These are phyloP conservation scores for Plusia festucae DNA, from an alignment of 2,888 invertebrate species.

Conservation along the genomic window DNA sequence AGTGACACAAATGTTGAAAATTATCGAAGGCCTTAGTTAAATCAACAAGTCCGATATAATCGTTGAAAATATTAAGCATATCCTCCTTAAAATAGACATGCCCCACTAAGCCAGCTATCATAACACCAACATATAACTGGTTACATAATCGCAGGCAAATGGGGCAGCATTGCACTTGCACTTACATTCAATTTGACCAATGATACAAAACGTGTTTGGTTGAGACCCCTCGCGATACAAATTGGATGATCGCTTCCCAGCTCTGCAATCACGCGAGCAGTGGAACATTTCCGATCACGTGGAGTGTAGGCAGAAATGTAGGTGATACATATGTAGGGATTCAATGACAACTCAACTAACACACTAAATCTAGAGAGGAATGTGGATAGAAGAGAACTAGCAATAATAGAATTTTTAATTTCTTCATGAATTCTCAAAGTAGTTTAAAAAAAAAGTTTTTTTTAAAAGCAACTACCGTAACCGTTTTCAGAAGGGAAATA, in stretches of 20 bases:
- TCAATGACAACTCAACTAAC: constrained; percentile 26
- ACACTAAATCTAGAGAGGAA: neutral
- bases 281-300: constrained; percentile 30
- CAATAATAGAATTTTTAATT: neutral
- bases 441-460: too few relatives aligned
- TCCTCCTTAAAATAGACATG: neutral
- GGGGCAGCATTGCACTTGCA: constrained; percentile 34
- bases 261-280: constrained; percentile 39
- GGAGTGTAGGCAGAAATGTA: constrained; percentile 18
- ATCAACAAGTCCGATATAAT: neutral
- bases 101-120: constrained; percentile 3
- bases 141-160: constrained; percentile 16
- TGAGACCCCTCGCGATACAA: constrained; percentile 49
- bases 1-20: neutral
- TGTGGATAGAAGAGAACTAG: neutral
- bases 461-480: too few relatives aligned
- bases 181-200: constrained; percentile 49
- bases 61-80: neutral
- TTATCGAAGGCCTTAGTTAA: neutral
- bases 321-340: constrained; percentile 38
- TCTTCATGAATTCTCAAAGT: too few relatives aligned
- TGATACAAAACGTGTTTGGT: constrained; percentile 48
- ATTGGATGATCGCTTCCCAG: constrained; percentile 78
- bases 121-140: constrained; percentile 1
- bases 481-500: too few relatives aligned